phyloP scores from a whole-genome alignment of 2,888 invertebrate genomes.

The Schrankia costaestrigalis region DNA sequence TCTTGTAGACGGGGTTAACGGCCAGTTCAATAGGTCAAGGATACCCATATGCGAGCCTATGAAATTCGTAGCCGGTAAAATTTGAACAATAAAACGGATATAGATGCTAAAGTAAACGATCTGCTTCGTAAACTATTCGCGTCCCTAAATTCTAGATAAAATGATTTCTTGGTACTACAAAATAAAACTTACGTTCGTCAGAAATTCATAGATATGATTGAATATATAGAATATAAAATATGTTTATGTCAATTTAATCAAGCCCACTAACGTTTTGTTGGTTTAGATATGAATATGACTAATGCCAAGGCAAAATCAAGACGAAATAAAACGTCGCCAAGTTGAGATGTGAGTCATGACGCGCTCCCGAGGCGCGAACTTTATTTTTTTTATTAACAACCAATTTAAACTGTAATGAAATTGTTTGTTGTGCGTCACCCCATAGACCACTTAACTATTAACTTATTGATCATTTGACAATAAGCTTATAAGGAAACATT shows the following conservation, averaged over 20 bases:
- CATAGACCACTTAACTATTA: conserved; percentile 21
- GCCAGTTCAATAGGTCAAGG: conserved; percentile 13
- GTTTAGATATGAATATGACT: conserved; percentile 39
- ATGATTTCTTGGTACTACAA: conserved; percentile 2
- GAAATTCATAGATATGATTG: not conserved
- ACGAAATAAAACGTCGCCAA: conserved; percentile 43
- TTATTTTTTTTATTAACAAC: conserved; percentile 59
- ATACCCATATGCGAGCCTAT: conserved; percentile 1
- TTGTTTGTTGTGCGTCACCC: conserved; percentile 45
- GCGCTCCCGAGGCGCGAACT: conserved; percentile 39
- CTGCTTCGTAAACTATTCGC: not conserved
- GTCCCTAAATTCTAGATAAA: conserved; percentile 4
- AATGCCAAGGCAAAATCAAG: conserved; percentile 42
- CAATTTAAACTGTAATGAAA: conserved; percentile 60
- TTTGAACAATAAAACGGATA: conserved; percentile 5
- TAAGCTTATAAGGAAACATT: conserved; percentile 15
- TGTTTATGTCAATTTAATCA: conserved; percentile 14
- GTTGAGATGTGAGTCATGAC: conserved; percentile 51
- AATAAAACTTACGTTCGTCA: not conserved
- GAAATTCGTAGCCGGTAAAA: conserved; percentile 1
- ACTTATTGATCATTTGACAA: conserved; percentile 32
- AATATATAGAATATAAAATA: conserved; percentile 2
- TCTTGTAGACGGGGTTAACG: conserved; percentile 3
- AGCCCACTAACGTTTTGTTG: conserved; percentile 2
- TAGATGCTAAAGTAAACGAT: no score